A percentile compares a stretch with the other conserved stretches of the same genome.
These are phyloP conservation scores for Rhinichthys osculus DNA, from an alignment of 2,797 vertebrate species.

Conservation along the genomic window DNA sequence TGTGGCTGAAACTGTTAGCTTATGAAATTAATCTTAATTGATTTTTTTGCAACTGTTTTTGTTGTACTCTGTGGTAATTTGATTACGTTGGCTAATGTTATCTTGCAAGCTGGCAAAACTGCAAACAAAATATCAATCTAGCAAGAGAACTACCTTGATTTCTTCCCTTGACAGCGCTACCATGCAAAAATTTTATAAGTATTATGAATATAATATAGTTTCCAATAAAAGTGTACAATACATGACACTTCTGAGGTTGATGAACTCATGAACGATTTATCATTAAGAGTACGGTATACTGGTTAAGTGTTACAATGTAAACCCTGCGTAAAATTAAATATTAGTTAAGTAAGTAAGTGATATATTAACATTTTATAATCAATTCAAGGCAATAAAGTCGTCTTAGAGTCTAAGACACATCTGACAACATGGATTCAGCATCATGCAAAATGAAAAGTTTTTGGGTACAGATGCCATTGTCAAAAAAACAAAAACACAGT, in stretches of 20 bases:
- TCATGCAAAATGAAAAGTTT: background rate
- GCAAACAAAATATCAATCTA: background rate
- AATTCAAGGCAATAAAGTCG: background rate
- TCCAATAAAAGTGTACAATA: background rate
- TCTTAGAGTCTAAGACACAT: background rate
- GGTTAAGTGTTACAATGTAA: background rate
- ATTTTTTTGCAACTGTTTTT: background rate
- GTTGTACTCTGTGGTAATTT: constrained; percentile 1
- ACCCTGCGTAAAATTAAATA: background rate
- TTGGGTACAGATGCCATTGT: background rate
- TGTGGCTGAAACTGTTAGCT: constrained; percentile 8
- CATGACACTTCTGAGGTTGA: background rate
- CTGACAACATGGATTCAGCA: background rate
- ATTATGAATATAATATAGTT: background rate
- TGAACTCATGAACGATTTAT: background rate
- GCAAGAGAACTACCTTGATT: background rate
- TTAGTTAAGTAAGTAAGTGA: background rate
- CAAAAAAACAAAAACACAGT: background rate
- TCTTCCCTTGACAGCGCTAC: background rate
- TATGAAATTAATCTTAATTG: background rate
- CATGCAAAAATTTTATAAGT: background rate
- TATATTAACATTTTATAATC: background rate
- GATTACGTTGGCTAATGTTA: background rate
- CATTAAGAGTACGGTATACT: background rate
- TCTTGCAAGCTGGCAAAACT: background rate